Evolutionary conservation across 2,113 vertebrate genomes (phyloP).

Genomic region (Poeciliopsis occidentalis): DNA sequence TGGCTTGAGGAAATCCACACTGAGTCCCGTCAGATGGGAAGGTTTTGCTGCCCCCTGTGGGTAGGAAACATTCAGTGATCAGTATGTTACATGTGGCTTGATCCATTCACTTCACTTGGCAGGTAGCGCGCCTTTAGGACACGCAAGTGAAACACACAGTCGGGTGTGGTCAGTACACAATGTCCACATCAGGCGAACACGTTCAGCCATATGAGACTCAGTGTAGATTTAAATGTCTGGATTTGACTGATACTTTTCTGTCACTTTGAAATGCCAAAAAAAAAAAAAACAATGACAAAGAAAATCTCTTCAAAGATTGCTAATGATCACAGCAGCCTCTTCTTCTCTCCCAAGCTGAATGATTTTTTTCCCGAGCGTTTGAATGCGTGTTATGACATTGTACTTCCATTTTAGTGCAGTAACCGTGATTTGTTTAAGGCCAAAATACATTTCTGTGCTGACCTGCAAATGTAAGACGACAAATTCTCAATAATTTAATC

Average conservation of each 20-base stretch:
- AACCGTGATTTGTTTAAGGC: slow-evolving; percentile 49
- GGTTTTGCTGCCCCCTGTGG: slow-evolving; percentile 15
- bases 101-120: slow-evolving; percentile 21
- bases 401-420: slow-evolving; percentile 45
- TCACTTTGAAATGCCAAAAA: slow-evolving; percentile 57
- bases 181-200: background rate
- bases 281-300: slow-evolving; percentile 28
- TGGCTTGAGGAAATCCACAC: slow-evolving; percentile 46
- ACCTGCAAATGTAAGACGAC: slow-evolving; percentile 57
- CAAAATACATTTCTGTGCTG: slow-evolving; percentile 38
- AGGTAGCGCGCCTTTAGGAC: slow-evolving; percentile 13
- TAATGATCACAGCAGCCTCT: slow-evolving; percentile 62
- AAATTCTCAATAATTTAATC: slow-evolving; percentile 40
- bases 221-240: slow-evolving; percentile 43
- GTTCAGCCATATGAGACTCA: slow-evolving; percentile 23
- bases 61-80: slow-evolving; percentile 8
- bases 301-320: slow-evolving; percentile 41
- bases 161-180: slow-evolving; percentile 21
- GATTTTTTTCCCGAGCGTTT: slow-evolving; percentile 37
- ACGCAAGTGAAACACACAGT: slow-evolving; percentile 15
- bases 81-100: slow-evolving; percentile 5
- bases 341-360: slow-evolving; percentile 63
- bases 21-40: slow-evolving; percentile 10
- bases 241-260: slow-evolving; percentile 65
- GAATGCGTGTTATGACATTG: slow-evolving; percentile 39